A percentile compares a stretch with the other conserved stretches of the same genome.
Evolutionary conservation across 2,113 vertebrate genomes (phyloP).

Genomic region (Sylvicapra grimmia): DNA sequence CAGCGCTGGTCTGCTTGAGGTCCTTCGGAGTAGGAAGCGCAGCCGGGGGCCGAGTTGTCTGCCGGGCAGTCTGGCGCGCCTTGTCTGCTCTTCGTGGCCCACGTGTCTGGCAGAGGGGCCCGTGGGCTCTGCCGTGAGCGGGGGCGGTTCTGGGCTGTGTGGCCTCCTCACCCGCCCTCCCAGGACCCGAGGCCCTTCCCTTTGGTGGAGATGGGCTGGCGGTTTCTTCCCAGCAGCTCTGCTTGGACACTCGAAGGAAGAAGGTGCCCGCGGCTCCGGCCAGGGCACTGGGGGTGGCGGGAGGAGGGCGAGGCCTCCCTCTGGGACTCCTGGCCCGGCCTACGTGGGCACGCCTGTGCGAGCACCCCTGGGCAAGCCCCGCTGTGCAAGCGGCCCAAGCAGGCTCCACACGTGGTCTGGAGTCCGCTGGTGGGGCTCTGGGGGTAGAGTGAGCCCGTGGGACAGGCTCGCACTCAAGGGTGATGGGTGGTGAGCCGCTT

Average conservation of each 20-base stretch:
- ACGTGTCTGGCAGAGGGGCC: not conserved
- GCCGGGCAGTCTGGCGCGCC: not conserved
- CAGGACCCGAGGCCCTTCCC: not conserved
- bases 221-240: not conserved
- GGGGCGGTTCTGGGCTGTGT: not conserved
- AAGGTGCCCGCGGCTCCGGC: not conserved
- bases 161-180: not conserved
- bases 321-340: not conserved
- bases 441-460: not conserved
- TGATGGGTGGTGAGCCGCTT: accelerated
- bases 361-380: not conserved
- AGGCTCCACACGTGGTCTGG: not conserved
- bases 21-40: not conserved
- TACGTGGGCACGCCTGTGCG: not conserved
- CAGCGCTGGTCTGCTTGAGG: not conserved
- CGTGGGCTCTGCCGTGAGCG: not conserved
- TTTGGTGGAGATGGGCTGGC: not conserved
- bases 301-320: not conserved
- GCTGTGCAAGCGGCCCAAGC: not conserved
- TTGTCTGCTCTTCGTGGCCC: not conserved
- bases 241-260: not conserved
- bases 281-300: not conserved
- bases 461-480: not conserved
- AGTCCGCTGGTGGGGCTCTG: not conserved
- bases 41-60: not conserved